Conservation (phyloP, 1,140 invertebrate genomes). For the Zophobas atratus region DNA sequence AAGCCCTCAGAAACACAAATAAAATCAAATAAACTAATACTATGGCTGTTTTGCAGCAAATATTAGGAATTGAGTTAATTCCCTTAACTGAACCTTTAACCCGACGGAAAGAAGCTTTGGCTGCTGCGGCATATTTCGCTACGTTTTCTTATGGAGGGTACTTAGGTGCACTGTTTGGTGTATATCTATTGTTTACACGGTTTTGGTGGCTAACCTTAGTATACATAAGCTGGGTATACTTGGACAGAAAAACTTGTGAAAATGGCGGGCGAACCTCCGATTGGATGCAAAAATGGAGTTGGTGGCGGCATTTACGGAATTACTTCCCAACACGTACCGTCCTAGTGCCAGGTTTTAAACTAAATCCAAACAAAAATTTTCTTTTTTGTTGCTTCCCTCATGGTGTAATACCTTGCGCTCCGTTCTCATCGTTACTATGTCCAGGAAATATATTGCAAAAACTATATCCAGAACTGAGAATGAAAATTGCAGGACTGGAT, state of each 20-base stretch:
- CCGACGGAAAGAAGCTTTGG: no score
- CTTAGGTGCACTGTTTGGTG: background rate
- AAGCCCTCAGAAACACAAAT: no score
- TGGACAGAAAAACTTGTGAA: conserved; percentile 33
- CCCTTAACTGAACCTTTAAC: no score
- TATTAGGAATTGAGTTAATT: no score
- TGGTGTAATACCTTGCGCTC: conserved; percentile 72
- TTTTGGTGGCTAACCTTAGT: background rate
- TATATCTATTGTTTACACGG: background rate
- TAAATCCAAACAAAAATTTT: conserved; percentile 86
- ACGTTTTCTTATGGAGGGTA: background rate
- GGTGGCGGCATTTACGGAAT: conserved; percentile 82
- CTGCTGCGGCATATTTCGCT: no score
- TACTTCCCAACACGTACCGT: conserved; percentile 86
- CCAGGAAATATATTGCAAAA: background rate
- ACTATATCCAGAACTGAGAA: conserved; percentile 5
- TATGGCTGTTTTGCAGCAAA: no score
- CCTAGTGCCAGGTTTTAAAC: conserved; percentile 81
- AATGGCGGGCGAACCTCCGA: conserved; percentile 61
- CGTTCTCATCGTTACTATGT: conserved; percentile 11
- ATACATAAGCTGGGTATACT: background rate
- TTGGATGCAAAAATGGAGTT: conserved; percentile 75
- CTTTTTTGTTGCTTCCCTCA: conserved; percentile 91
- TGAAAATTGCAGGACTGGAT: background rate
- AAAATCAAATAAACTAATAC: no score